Evolutionary conservation across 2,888 invertebrate genomes (phyloP).

Genomic region (Synanthedon andrenaeformis): DNA sequence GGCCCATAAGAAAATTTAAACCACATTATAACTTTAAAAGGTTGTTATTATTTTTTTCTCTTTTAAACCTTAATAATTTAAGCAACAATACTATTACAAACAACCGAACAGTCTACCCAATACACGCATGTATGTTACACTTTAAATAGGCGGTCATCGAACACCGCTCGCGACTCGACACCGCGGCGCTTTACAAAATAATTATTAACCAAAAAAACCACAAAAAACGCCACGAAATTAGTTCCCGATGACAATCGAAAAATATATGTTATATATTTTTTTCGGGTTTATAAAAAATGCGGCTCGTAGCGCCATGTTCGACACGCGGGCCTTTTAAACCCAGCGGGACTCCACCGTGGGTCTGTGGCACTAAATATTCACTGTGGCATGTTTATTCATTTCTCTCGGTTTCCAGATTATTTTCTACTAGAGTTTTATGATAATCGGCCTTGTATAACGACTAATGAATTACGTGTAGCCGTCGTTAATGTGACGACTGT

Average conservation of each 20-base stretch:
- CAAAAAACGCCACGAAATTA: slow-evolving; percentile 64
- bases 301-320: slow-evolving; percentile 45
- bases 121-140: no score
- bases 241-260: slow-evolving; percentile 70
- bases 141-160: background rate
- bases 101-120: no score
- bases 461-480: slow-evolving; percentile 55
- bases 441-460: slow-evolving; percentile 48
- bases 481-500: slow-evolving; percentile 34
- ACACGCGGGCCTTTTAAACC: slow-evolving; percentile 52
- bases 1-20: no score
- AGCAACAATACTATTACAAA: no score
- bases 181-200: slow-evolving; percentile 50
- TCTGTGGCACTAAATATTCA: slow-evolving; percentile 52
- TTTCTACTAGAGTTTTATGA: slow-evolving; percentile 64
- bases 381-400: slow-evolving; percentile 61
- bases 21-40: no score
- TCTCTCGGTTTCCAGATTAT: slow-evolving; percentile 43
- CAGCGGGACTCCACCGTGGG: slow-evolving; percentile 41
- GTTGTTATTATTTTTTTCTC: no score
- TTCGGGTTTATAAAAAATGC: slow-evolving; percentile 35
- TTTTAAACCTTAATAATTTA: no score
- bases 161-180: slow-evolving; percentile 4
- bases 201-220: slow-evolving; percentile 57
- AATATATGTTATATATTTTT: slow-evolving; percentile 56